These are phyloP conservation scores for Conomelus anceps DNA, from an alignment of 2,888 invertebrate genomes.

Conservation along the genomic window DNA sequence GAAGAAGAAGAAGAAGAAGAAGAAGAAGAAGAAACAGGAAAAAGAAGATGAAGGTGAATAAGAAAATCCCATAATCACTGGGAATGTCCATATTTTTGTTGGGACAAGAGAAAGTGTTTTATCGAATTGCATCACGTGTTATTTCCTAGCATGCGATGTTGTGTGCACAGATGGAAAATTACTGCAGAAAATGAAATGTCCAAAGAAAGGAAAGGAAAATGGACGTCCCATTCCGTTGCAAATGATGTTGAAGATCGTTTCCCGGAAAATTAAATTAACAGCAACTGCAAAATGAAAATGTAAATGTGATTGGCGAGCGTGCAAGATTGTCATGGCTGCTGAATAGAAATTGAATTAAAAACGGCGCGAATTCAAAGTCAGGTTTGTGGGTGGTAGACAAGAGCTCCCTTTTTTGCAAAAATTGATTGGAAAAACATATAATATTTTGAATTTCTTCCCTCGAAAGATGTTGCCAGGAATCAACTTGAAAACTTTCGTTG, in stretches of 20 bases:
- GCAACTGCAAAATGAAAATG: background rate
- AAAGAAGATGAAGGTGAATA: background rate
- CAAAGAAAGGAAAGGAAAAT: background rate
- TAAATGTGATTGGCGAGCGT: background rate
- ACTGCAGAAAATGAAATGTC: background rate
- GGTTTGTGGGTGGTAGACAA: no score
- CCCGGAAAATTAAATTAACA: background rate
- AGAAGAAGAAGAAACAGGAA: background rate
- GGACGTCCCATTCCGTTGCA: background rate
- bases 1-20: background rate
- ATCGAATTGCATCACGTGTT: background rate
- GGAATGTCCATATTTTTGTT: background rate
- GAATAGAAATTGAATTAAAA: background rate
- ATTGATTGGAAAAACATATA: no score
- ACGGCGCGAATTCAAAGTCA: no score
- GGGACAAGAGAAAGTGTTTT: background rate
- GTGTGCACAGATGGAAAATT: background rate
- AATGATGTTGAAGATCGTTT: background rate
- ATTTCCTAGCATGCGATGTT: background rate
- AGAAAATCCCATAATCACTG: background rate
- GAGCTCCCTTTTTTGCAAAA: no score
- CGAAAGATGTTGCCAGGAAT: no score
- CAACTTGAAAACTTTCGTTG: no score
- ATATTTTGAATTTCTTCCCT: no score
- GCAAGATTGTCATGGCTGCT: background rate